Percentiles rank a stretch among this genome's conserved stretches.
These are phyloP conservation scores for Sminthurinus signatus DNA, from an alignment of 1,140 invertebrate species.

Conservation along the genomic window DNA sequence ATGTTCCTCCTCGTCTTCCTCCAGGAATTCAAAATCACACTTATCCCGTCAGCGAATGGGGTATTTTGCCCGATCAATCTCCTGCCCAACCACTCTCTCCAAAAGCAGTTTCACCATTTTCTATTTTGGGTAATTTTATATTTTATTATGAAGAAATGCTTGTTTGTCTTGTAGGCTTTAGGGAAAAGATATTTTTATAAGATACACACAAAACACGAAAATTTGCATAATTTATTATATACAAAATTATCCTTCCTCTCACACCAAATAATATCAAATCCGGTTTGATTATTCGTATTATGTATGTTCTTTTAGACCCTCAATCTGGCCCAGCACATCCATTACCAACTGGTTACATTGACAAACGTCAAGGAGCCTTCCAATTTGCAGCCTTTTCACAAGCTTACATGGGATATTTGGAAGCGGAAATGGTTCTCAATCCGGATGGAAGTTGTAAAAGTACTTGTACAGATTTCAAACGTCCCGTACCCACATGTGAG, in stretches of 20 bases:
- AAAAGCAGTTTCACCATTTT: background rate
- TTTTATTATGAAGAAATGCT: no score
- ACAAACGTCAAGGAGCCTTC: background rate
- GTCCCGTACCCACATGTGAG: constrained; percentile 16
- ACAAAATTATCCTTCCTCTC: no score
- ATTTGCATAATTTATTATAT: background rate
- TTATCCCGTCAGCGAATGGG: background rate
- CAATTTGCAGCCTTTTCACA: background rate
- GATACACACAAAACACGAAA: no score
- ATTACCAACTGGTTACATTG: constrained; percentile 7
- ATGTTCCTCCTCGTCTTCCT: background rate
- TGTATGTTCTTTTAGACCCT: constrained; percentile 15
- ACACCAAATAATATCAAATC: no score
- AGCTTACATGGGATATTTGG: constrained; percentile 18
- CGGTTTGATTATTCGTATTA: no score
- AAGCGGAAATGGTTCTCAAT: constrained; percentile 23
- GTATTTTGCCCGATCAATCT: no score
- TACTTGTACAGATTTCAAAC: constrained; percentile 20
- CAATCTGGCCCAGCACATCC: background rate
- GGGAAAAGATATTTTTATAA: no score
- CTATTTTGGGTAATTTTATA: background rate
- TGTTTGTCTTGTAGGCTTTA: no score
- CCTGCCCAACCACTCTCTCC: background rate
- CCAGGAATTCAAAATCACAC: background rate
- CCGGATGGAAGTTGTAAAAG: constrained; percentile 18